phyloP scores from a whole-genome alignment of 2,888 invertebrate genomes.

The Meandrusa payeni region DNA sequence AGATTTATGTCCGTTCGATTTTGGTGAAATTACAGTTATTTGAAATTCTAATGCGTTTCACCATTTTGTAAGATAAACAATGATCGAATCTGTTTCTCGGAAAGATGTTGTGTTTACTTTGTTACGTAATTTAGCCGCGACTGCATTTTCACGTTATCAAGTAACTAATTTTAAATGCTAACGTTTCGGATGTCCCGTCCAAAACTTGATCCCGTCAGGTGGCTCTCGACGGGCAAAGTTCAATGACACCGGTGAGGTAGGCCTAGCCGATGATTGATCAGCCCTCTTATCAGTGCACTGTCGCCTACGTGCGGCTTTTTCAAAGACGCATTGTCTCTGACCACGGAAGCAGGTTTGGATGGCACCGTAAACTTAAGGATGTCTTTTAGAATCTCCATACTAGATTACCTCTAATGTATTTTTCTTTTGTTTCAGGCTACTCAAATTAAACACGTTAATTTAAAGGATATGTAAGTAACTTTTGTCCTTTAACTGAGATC shows the following conservation, averaged over 20 bases:
- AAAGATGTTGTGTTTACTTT: constrained; percentile 29
- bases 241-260: constrained; percentile 74
- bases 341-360: constrained; percentile 58
- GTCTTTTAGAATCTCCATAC: not conserved
- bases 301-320: constrained; percentile 74
- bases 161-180: constrained; percentile 48
- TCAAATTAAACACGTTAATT: constrained; percentile 42
- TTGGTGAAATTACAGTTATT: constrained; percentile 45
- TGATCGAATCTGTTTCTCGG: constrained; percentile 21
- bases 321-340: constrained; percentile 73
- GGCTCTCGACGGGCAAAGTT: constrained; percentile 55
- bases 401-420: constrained; percentile 11
- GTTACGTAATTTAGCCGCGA: constrained; percentile 19
- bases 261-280: constrained; percentile 76
- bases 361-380: constrained; percentile 34
- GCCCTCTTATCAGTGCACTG: constrained; percentile 70
- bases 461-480: constrained; percentile 63
- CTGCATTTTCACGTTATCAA: constrained; percentile 34
- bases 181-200: constrained; percentile 49
- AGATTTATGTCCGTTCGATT: constrained; percentile 58
- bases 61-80: constrained; percentile 22
- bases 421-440: constrained; percentile 62
- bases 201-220: constrained; percentile 67
- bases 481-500: no score
- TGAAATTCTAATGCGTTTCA: constrained; percentile 48